Base-by-base conservation (phyloP, 1,140 invertebrate species). In the Phymastichus coffea region DNA sequence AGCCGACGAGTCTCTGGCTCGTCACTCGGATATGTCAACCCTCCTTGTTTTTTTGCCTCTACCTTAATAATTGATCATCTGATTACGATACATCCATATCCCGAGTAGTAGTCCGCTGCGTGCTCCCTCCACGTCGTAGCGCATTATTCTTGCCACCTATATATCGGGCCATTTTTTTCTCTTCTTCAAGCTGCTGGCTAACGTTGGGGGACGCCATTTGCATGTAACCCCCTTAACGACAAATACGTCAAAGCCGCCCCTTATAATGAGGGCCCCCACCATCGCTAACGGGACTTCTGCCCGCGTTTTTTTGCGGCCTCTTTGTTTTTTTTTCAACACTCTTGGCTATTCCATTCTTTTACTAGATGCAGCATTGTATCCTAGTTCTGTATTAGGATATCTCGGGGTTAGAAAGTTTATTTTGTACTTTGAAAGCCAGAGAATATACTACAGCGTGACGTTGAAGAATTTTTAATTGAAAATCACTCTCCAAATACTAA, bases 31-130 rank as follows among this genome's bases (percentile, higher is more conserved):
- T 48, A 26, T 76, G 77, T 79, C 77, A 79, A 77, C 77, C 75
- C 75, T 75, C 73, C 73, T 77, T 77, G 72, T 77, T 77, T 77
- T 71, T 79, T 79, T 74, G 72, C 70, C 67, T 69, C 60, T 66
- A 64, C 72, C 74, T 78, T 76, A 77, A 78, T 79, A 79, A 78
- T 79, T 79, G 75, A 77, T 79, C 75, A 78, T 79, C 73, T 77
- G 76, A 77, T 77, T 79, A 77, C 73, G 74, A 76, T 77, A 76
- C 72, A 75, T 76, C 75, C 64, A 75, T 72, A 73, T 69, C 70
- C 59, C 64, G n/a, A n/a, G n/a, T n/a, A n/a, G n/a, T n/a, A n/a
- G n/a, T n/a, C n/a, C n/a, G n/a, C n/a, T n/a, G n/a, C n/a, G n/a
- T n/a, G n/a, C n/a, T n/a, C n/a, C n/a, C n/a, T n/a, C n/a, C n/a